These are phyloP conservation scores for Pyrochroa serraticornis DNA, from an alignment of 2,888 invertebrate species.

Conservation along the genomic window DNA sequence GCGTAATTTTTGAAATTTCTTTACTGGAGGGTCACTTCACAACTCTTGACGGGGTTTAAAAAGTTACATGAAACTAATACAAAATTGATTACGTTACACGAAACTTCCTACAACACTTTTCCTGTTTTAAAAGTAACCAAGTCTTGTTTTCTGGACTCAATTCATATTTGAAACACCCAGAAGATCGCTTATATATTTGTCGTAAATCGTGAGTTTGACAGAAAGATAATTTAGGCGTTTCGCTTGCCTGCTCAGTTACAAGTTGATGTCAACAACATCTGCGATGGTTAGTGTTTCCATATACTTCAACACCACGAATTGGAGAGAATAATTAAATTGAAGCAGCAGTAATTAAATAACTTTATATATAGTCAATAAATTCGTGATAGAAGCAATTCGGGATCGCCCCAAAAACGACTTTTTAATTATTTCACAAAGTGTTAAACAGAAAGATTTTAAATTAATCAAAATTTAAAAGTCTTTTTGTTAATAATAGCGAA, in stretches of 20 bases:
- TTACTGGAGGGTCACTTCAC: background rate
- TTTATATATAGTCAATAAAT: background rate
- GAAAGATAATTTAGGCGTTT: conserved; percentile 24
- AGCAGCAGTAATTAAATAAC: conserved; percentile 4
- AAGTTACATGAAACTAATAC: conserved; percentile 11
- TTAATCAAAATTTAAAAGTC: too few species aligned
- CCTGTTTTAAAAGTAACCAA: conserved; percentile 5
- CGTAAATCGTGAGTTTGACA: conserved; percentile 24
- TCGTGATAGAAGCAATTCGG: too few species aligned
- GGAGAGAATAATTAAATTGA: conserved; percentile 11
- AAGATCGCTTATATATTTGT: conserved; percentile 16
- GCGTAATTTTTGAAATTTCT: background rate
- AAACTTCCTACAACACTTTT: conserved; percentile 9
- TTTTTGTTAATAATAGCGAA: too few species aligned
- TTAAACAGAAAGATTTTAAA: background rate
- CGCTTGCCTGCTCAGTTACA: conserved; percentile 10
- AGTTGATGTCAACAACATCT: conserved; percentile 21
- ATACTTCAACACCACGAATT: conserved; percentile 10
- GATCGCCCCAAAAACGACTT: too few species aligned
- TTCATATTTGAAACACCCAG: background rate
- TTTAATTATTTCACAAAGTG: background rate
- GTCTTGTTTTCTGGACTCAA: background rate
- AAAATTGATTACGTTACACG: conserved; percentile 12
- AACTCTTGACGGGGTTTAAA: background rate
- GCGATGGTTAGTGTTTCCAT: conserved; percentile 2